Percentiles rank a stretch among this genome's conserved stretches.
Conservation (phyloP, 2,888 invertebrate genomes). For the Erebia palarica region DNA sequence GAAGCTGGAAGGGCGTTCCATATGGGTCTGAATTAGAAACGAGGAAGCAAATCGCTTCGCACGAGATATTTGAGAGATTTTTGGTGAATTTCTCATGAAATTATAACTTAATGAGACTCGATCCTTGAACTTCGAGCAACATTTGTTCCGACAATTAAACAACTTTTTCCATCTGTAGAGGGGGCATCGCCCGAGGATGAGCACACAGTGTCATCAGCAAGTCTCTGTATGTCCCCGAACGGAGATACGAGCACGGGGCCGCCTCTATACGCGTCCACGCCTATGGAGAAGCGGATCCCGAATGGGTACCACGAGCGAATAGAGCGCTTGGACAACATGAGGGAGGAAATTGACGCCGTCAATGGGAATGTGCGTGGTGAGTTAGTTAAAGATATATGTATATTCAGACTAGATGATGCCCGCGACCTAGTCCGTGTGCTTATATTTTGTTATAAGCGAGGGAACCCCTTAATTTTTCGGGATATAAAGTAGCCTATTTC, state of each 20-base stretch:
- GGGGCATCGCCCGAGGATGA: slow-evolving; percentile 67
- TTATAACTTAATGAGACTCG: no score
- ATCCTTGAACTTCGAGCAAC: no score
- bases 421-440: no score
- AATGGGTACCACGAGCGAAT: slow-evolving; percentile 54
- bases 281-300: slow-evolving; percentile 52
- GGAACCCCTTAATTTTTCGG: no score
- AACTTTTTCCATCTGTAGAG: slow-evolving; percentile 49
- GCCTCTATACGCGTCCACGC: slow-evolving; percentile 57
- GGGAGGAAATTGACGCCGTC: slow-evolving; percentile 52
- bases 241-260: slow-evolving; percentile 33
- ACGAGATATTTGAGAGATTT: no score
- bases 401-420: no score
- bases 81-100: no score
- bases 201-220: slow-evolving; percentile 70
- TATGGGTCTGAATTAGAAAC: no score
- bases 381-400: slow-evolving; percentile 24
- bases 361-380: slow-evolving; percentile 68
- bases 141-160: background rate
- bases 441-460: no score
- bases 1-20: no score
- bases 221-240: slow-evolving; percentile 70
- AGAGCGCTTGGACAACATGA: slow-evolving; percentile 45
- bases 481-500: no score
- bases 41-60: no score